These are phyloP conservation scores for Parnassius apollo DNA, from an alignment of 2,888 invertebrate genomes.

Conservation along the genomic window DNA sequence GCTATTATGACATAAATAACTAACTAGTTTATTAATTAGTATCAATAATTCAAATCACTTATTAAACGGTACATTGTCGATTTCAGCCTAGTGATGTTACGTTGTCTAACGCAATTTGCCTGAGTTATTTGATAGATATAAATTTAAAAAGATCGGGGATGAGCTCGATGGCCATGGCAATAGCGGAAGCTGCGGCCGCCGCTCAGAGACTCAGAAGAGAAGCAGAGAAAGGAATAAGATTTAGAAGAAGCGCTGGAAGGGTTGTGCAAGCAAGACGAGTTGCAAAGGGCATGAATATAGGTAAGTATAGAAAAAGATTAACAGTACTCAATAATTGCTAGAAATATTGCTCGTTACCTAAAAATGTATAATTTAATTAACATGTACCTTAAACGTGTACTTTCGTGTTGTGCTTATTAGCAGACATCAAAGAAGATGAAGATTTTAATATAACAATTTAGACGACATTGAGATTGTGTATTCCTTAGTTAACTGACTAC, in stretches of 20 bases:
- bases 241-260: constrained; percentile 70
- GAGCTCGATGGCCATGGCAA: constrained; percentile 63
- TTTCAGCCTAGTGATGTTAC: constrained; percentile 65
- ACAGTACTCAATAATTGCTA: no score
- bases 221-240: constrained; percentile 70
- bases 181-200: constrained; percentile 72
- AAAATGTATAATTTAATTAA: no score
- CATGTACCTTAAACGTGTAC: no score
- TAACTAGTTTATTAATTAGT: no score
- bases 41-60: no score
- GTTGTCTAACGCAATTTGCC: constrained; percentile 70
- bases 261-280: constrained; percentile 70
- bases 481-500: no score
- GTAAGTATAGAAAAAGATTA: constrained; percentile 36
- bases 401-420: no score
- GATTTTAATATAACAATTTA: no score
- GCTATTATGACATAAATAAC: no score
- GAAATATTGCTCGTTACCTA: no score
- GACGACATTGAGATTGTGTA: no score
- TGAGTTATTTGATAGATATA: constrained; percentile 68
- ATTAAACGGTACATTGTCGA: background rate
- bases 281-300: constrained; percentile 74
- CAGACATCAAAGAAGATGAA: no score
- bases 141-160: constrained; percentile 75
- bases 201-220: constrained; percentile 68